Evolutionary conservation across 2,888 invertebrate species (phyloP), one percentile per base, ranked within the genome.

Genomic region (Rhabditophanes sp.): DNA sequence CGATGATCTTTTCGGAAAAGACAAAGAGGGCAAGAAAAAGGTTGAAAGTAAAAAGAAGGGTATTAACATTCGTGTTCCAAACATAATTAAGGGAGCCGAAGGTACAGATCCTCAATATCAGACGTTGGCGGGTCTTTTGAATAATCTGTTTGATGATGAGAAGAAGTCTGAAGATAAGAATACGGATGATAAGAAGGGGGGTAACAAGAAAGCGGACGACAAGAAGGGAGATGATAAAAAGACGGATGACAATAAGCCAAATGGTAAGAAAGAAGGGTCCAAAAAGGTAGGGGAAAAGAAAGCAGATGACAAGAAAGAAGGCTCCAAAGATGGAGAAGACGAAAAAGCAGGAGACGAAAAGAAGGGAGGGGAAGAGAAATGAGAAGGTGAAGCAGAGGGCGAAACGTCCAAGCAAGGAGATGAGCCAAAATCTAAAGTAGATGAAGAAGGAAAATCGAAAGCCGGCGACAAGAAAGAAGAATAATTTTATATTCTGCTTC

Each of bases 1-100:
- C 23, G 41, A 41, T 21, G 41, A 41, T 5, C 23, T 37, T 11
- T 41, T 41, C 29, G 39, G 37, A 7, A 21, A 12, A 9, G 5
- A 11, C n/a, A 12, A 4, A n/a, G 23, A 29, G 15, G 23, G n/a
- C 11, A 31, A 23, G 16, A 11, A 36, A 3, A 16, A 20, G 8
- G 29, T 8, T 30, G 30, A 9, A 20, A 26, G 8, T 9, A 8
- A 6, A 8, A 15, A 15, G 20, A 35, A 35, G 6, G 30, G n/a
- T n/a, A n/a, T n/a, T n/a, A n/a, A n/a, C n/a, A n/a, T n/a, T n/a
- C n/a, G n/a, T n/a, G n/a, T n/a, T n/a, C n/a, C n/a, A n/a, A n/a
- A n/a, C n/a, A n/a, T n/a, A n/a, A n/a, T n/a, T n/a, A n/a, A n/a
- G n/a, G n/a, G n/a, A n/a, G 23, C 23, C 23, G 23, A 9, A 9